A percentile compares a stretch with the other conserved stretches of the same genome.
Conservation (phyloP, 2,113 vertebrate genomes). For the Pseudois nayaur region DNA sequence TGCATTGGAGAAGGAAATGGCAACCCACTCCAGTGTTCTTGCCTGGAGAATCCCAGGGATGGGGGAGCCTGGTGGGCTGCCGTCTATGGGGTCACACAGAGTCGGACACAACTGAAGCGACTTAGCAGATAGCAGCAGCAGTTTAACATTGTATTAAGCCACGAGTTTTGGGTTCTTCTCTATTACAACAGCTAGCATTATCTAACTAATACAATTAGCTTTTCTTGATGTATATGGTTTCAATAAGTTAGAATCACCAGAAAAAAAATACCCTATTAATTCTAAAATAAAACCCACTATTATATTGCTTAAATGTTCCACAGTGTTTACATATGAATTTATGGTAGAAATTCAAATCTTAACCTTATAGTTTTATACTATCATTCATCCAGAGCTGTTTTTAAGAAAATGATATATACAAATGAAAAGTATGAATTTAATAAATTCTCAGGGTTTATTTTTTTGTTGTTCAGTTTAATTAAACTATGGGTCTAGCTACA, state of each 20-base stretch:
- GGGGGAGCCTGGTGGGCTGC: no score
- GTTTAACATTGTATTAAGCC: background rate
- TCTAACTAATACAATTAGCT: background rate
- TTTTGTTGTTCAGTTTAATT: background rate
- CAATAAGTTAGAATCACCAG: background rate
- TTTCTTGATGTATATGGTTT: background rate
- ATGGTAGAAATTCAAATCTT: background rate
- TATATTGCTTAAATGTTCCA: background rate
- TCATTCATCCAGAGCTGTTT: slow-evolving; percentile 13
- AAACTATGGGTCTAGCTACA: background rate
- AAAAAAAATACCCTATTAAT: background rate
- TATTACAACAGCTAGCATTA: background rate
- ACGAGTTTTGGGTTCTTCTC: background rate
- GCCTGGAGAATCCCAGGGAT: no score
- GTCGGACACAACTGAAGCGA: no score
- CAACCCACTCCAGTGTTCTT: no score
- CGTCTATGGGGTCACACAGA: no score
- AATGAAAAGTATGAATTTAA: background rate
- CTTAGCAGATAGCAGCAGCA: background rate
- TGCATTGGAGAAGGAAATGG: no score
- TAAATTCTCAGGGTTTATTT: background rate
- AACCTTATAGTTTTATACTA: background rate
- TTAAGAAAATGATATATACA: background rate
- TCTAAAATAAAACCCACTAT: background rate
- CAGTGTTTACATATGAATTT: background rate